Percentiles rank a stretch among this genome's conserved stretches.
phyloP scores from a whole-genome alignment of 2,888 invertebrate genomes.

The Pedicia rivosa region DNA sequence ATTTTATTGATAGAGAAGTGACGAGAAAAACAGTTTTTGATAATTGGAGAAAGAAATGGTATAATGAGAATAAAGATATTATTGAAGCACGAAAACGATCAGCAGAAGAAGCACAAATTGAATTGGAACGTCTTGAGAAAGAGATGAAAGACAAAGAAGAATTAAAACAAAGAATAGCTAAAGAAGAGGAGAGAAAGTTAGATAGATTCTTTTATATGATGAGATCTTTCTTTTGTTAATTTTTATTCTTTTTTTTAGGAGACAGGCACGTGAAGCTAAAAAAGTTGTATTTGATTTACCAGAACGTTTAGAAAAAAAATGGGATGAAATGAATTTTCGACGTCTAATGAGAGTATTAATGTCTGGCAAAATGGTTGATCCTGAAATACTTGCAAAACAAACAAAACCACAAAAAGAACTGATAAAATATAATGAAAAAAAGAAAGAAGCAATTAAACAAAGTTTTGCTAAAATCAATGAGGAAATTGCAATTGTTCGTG shows the following conservation, averaged over 20 bases:
- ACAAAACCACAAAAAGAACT: constrained; percentile 50
- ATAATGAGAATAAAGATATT: constrained; percentile 25
- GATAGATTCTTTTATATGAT: constrained; percentile 2
- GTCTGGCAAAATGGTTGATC: constrained; percentile 27
- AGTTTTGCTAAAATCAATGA: constrained; percentile 16
- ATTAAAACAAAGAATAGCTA: constrained; percentile 25
- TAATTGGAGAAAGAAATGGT: constrained; percentile 46
- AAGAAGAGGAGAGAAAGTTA: constrained; percentile 12
- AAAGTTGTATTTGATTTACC: constrained; percentile 15
- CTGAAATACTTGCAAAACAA: constrained; percentile 34
- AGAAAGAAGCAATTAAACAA: constrained; percentile 20
- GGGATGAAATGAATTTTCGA: constrained; percentile 46
- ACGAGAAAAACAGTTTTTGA: constrained; percentile 35
- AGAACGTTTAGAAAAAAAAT: constrained; percentile 34
- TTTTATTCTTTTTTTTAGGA: too few species aligned
- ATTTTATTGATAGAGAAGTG: constrained; percentile 36
- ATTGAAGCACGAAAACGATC: constrained; percentile 25
- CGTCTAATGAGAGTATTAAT: constrained; percentile 35
- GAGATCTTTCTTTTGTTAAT: too few species aligned
- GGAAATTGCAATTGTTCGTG: constrained; percentile 23
- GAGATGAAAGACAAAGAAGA: constrained; percentile 24
- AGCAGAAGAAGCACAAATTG: constrained; percentile 34
- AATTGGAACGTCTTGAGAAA: constrained; percentile 28
- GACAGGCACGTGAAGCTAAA: constrained; percentile 14
- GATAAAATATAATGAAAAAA: constrained; percentile 32